Conservation (phyloP, 2,888 invertebrate genomes). For the Encarsia formosa region DNA sequence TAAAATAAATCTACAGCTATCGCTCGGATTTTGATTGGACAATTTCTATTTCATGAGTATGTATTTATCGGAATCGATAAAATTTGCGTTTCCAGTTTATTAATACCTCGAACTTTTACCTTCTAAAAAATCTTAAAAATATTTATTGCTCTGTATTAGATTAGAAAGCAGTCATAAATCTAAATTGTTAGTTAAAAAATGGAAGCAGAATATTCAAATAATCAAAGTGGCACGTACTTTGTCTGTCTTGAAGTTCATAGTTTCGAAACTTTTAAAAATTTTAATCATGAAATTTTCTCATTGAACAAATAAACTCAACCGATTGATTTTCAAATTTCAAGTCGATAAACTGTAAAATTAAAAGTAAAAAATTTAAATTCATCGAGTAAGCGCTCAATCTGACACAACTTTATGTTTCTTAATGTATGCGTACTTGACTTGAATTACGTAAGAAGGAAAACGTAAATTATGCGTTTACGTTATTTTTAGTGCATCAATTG, state of each 20-base stretch:
- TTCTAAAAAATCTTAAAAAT: slow-evolving; percentile 14
- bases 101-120: neutral
- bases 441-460: slow-evolving; percentile 19
- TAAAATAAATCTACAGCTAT: no score
- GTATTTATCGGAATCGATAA: neutral
- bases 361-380: no score
- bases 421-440: slow-evolving; percentile 10
- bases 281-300: no score
- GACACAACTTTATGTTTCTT: neutral
- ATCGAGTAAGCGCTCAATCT: no score
- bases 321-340: no score
- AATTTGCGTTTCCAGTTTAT: neutral
- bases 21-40: neutral
- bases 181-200: slow-evolving; percentile 9
- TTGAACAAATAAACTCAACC: no score
- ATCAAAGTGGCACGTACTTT: slow-evolving; percentile 13
- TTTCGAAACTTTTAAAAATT: no score
- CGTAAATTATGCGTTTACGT: slow-evolving; percentile 22
- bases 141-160: slow-evolving; percentile 18
- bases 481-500: slow-evolving; percentile 39
- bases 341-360: no score
- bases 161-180: slow-evolving; percentile 7
- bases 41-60: neutral
- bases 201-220: slow-evolving; percentile 13
- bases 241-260: no score